A percentile compares a stretch with the other conserved stretches of the same genome.
These are phyloP conservation scores for Enteromius argenteus DNA, from an alignment of 2,797 vertebrate genomes.

Conservation along the genomic window DNA sequence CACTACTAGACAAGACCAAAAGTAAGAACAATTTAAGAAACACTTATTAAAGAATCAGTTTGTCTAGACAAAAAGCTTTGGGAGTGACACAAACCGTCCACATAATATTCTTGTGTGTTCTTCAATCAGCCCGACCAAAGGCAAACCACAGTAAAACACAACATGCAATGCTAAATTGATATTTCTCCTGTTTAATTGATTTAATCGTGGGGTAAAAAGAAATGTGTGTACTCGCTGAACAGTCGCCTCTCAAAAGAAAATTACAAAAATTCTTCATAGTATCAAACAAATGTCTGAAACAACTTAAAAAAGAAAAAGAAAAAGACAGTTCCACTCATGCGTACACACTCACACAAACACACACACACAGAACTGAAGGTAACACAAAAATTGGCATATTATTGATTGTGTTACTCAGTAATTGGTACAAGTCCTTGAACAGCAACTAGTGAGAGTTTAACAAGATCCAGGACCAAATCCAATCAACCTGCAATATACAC, in stretches of 20 bases:
- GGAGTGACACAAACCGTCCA: slow-evolving; percentile 26
- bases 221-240: slow-evolving; percentile 52
- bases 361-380: slow-evolving; percentile 69
- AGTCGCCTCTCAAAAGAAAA: slow-evolving; percentile 78
- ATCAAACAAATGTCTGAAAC: slow-evolving; percentile 84
- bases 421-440: slow-evolving; percentile 81
- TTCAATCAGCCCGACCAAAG: slow-evolving; percentile 28
- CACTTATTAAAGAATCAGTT: slow-evolving; percentile 40
- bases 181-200: slow-evolving; percentile 78
- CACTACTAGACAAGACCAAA: slow-evolving; percentile 58
- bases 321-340: slow-evolving; percentile 46
- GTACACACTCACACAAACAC: slow-evolving; percentile 14
- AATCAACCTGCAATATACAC: slow-evolving; percentile 48
- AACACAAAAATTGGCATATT: slow-evolving; percentile 84
- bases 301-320: slow-evolving; percentile 73
- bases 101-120: slow-evolving; percentile 9
- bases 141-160: slow-evolving; percentile 60
- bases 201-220: slow-evolving; percentile 80
- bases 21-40: slow-evolving; percentile 50
- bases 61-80: slow-evolving; percentile 37
- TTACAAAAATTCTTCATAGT: slow-evolving; percentile 83
- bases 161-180: slow-evolving; percentile 67
- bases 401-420: slow-evolving; percentile 81
- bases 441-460: slow-evolving; percentile 80
- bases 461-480: slow-evolving; percentile 52